A percentile compares a stretch with the other conserved stretches of the same genome.
These are phyloP conservation scores for Abscondita cerata DNA, from an alignment of 2,888 invertebrate genomes.

Conservation along the genomic window DNA sequence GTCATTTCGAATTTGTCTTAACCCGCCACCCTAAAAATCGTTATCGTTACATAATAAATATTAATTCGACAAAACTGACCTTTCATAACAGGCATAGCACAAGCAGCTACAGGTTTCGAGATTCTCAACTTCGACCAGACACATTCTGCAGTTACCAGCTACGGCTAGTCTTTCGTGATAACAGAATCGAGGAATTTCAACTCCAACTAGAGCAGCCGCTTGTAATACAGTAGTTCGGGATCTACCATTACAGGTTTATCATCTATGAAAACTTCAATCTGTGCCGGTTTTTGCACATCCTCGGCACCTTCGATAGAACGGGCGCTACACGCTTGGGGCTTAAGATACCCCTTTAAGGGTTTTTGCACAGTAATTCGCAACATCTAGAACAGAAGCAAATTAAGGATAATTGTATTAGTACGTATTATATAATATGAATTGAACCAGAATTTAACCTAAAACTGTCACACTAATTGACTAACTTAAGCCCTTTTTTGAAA, in stretches of 20 bases:
- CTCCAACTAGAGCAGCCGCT: conserved; percentile 94
- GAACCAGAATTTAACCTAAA: conserved; percentile 3
- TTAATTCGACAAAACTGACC: conserved; percentile 59
- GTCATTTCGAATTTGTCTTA: conserved; percentile 96
- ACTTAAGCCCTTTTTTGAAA: background rate
- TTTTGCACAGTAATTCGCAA: conserved; percentile 77
- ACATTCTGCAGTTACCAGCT: conserved; percentile 99
- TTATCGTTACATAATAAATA: conserved; percentile 19
- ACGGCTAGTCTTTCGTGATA: conserved; percentile 98
- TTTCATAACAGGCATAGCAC: conserved; percentile 99
- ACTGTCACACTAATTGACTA: background rate
- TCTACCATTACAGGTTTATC: conserved; percentile 93
- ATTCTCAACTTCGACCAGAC: conserved; percentile 99
- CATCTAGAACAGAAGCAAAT: conserved; percentile 63
- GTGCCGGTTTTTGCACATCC: conserved; percentile 62
- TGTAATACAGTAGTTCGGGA: conserved; percentile 94
- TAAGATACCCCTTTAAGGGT: conserved; percentile 62
- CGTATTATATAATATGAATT: conserved; percentile 9
- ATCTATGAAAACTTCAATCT: conserved; percentile 96
- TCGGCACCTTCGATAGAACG: conserved; percentile 43
- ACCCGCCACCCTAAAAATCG: conserved; percentile 79
- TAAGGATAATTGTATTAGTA: background rate
- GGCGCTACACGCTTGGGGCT: conserved; percentile 49
- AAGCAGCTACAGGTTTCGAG: conserved; percentile 97
- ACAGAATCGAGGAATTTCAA: conserved; percentile 99